Evolutionary conservation across 2,113 vertebrate species (phyloP).

Genomic region (Ptilonorhynchus violaceus): DNA sequence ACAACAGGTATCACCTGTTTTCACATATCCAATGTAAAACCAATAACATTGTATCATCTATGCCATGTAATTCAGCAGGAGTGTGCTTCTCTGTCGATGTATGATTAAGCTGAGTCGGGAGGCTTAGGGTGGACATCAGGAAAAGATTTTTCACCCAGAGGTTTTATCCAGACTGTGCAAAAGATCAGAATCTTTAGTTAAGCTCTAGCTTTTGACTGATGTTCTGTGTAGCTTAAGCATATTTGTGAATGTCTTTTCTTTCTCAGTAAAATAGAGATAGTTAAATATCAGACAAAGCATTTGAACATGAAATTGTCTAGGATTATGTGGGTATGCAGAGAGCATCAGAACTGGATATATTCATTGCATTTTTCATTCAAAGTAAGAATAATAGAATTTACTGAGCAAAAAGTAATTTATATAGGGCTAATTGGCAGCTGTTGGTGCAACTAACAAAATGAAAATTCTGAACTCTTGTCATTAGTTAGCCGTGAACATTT

Average conservation of each 20-base stretch:
- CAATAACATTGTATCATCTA: neutral
- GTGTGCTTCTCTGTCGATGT: neutral
- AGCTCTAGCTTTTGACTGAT: neutral
- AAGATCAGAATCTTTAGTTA: neutral
- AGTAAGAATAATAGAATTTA: neutral
- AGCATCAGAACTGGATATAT: neutral
- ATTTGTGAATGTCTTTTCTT: neutral
- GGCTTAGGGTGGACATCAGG: neutral
- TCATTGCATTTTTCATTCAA: neutral
- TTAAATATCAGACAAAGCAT: neutral
- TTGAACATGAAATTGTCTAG: neutral
- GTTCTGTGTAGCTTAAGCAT: neutral
- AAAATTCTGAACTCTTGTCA: neutral
- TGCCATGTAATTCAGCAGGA: neutral
- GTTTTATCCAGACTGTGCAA: neutral
- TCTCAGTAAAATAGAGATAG: neutral
- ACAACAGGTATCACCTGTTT: neutral
- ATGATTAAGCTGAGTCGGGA: neutral
- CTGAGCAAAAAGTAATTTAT: neutral
- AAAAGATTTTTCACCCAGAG: neutral
- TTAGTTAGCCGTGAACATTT: neutral
- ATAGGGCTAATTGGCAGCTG: neutral
- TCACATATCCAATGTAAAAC: rapidly evolving
- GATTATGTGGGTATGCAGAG: neutral
- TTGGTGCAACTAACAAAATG: neutral